Evolutionary conservation across 2,797 vertebrate species (phyloP).

Genomic region (Parambassis ranga): DNA sequence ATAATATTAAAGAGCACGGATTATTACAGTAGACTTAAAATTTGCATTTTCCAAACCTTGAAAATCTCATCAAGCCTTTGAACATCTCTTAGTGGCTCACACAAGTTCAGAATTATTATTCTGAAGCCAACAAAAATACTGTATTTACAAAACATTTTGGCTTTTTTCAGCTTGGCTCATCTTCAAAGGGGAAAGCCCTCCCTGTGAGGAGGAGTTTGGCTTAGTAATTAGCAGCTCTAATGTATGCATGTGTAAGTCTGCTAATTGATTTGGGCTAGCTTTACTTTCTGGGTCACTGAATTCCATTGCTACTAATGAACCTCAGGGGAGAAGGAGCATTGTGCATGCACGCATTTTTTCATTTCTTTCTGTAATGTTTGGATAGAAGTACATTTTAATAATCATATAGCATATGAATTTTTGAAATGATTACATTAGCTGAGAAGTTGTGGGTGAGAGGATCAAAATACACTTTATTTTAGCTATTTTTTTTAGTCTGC

Average conservation of each 20-base stretch:
- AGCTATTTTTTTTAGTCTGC: too few relatives aligned
- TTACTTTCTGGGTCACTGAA: slow-evolving; percentile 84
- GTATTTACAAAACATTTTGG: slow-evolving; percentile 51
- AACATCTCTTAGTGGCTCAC: slow-evolving; percentile 5
- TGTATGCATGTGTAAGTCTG: slow-evolving; percentile 68
- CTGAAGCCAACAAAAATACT: slow-evolving; percentile 38
- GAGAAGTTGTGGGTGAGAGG: neutral
- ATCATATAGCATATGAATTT: slow-evolving; percentile 41
- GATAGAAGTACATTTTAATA: slow-evolving; percentile 49
- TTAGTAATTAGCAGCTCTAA: slow-evolving; percentile 73
- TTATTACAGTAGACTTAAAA: neutral
- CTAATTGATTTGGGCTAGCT: slow-evolving; percentile 75
- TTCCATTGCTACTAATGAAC: slow-evolving; percentile 80
- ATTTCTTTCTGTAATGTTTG: slow-evolving; percentile 53
- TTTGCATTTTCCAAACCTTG: slow-evolving; percentile 5
- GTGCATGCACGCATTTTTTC: slow-evolving; percentile 55
- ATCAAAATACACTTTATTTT: neutral
- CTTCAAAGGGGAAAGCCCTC: slow-evolving; percentile 71
- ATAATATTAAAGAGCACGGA: neutral
- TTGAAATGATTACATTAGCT: slow-evolving; percentile 31
- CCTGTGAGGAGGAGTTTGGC: slow-evolving; percentile 62
- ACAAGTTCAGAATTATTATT: slow-evolving; percentile 1
- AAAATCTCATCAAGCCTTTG: slow-evolving; percentile 2
- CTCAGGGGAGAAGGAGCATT: slow-evolving; percentile 66
- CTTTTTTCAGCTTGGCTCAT: slow-evolving; percentile 44